phyloP scores from a whole-genome alignment of 2,797 vertebrate species.

The Notamacropus eugenii region DNA sequence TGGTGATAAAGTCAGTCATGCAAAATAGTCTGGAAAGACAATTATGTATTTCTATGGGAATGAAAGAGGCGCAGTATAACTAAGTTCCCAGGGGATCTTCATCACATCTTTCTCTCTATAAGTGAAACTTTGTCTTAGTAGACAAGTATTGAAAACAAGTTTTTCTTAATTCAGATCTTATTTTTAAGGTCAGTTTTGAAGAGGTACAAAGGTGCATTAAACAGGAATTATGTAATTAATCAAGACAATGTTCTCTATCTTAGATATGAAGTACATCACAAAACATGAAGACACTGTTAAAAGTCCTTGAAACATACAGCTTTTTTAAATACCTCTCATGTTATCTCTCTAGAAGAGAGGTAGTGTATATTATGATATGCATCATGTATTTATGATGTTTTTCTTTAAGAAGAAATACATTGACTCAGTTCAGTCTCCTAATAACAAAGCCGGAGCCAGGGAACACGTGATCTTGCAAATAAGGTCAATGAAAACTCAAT shows the following conservation, averaged over 20 bases:
- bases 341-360: not conserved
- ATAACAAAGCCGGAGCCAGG: not conserved
- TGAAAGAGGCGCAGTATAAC: not conserved
- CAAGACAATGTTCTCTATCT: not conserved
- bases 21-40: not conserved
- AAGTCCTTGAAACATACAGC: not conserved
- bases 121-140: not conserved
- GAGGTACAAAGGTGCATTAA: not conserved
- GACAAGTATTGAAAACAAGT: not conserved
- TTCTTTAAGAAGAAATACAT: not conserved
- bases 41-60: not conserved
- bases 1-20: not conserved
- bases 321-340: not conserved
- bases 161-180: not conserved
- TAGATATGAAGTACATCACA: not conserved
- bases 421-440: not conserved
- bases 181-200: not conserved
- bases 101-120: not conserved
- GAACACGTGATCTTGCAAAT: slow-evolving; percentile 32
- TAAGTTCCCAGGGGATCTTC: not conserved
- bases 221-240: not conserved
- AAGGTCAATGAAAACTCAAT: slow-evolving; percentile 9
- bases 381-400: not conserved
- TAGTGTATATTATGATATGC: not conserved
- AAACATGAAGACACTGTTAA: not conserved